Base-by-base conservation (phyloP, 1,140 invertebrate species). In the Eufriesea mexicana region DNA sequence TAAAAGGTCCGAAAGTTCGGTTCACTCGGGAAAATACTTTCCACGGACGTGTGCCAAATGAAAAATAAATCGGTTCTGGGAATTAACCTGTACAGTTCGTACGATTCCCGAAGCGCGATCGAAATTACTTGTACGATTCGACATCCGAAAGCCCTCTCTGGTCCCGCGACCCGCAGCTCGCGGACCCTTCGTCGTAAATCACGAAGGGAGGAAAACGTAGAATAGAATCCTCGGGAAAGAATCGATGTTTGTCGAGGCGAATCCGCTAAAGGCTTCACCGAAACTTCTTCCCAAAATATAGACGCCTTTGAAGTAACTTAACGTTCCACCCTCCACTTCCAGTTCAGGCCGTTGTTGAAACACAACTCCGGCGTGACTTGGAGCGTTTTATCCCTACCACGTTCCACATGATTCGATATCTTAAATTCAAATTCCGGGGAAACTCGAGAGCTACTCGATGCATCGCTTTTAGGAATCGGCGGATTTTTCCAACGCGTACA, bases 31-130 rank as follows among this genome's bases (percentile, higher is more conserved):
- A 25, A 28, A 20, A 71, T n/a, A 23, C 74, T 47, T 64, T n/a
- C 5, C 16, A 18, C 6, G 20, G 35, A 61, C 84, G 57, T 49
- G 61, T 70, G 57, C 57, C 75, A 73, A 74, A 59, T 84, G 67
- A 84, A 75, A 79, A 54, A 62, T 49, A 51, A 55, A 72, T 79
- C 62, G 64, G 20, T 35, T 12, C 9, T 5, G 49, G 54, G 64
- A 62, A 84, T 84, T 79, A 79, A 85, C 49, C 28, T n/a, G 42
- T 55, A 67, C 64, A 49, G 71, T 25, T 59, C 20, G 61, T 47
- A n/a, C 2, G 9, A 47, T 79, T 49, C 57, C 55, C 20, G 42
- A 68, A 70, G 64, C 64, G 64, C 55, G n/a, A 76, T 76, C 16
- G 35, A 18, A 54, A 28, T 68, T 55, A 76, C 51, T 66, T 20